Base-by-base conservation (phyloP, 2,888 invertebrate species). In the Ectropis crepuscularia region DNA sequence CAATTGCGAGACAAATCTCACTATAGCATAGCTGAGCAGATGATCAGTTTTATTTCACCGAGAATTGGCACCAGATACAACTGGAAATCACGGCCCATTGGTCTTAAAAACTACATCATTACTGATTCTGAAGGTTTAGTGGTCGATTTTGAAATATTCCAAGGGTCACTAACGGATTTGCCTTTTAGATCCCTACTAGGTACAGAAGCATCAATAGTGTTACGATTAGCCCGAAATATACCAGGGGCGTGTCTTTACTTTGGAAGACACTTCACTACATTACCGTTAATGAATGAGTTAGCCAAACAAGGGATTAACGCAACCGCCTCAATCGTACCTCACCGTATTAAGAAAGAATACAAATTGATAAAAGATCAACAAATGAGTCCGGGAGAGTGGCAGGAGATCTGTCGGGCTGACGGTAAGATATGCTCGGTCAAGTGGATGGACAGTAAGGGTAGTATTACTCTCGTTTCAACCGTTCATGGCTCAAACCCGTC, bases 51-150 rank as follows among this genome's bases (percentile, higher is more conserved):
- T 45, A 43, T 42, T 0, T 63, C 70, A 36, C 69, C 69, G 4
- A 68, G 73, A 48, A 53, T 66, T 5, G 69, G 70, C 60, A 58
- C 75, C 54, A 65, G 70, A 28, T 77, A 78, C 6, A 71, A 70
- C 62, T 78, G 75, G 62, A 80, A 80, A 64, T 83, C 80, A 11
- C 67, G 76, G 16, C 76, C 80, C 12, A 73, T 69, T 37, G 82
- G 81, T 1, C 67, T 85, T 16, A 85, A 85, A 70, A 82, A 80
- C 62, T 82, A 78, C 65, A 77, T 84, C 7, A 57, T 79, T 5
- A 80, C 84, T 11, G 69, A 73, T 37, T 45, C 63, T 48, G 65
- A 74, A 11, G 73, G 74, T 0, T 47, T 61, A 45, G 55, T 74
- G 0, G 61, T 77, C 12, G 74, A 72, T 49, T 78, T 74, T 48